These are phyloP conservation scores for Dissostichus mawsoni DNA, from an alignment of 2,113 vertebrate species.

Conservation along the genomic window DNA sequence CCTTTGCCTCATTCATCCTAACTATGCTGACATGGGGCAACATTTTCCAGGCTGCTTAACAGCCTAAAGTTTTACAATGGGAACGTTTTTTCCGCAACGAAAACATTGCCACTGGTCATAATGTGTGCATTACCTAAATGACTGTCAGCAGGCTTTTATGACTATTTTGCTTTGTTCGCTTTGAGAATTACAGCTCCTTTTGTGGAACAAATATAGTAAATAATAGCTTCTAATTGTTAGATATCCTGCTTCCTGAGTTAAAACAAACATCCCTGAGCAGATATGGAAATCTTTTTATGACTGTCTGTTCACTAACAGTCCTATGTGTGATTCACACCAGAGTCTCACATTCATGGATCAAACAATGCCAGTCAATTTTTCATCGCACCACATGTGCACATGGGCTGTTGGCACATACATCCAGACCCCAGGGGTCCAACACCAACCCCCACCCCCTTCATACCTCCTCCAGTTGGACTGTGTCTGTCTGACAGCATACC, in stretches of 20 bases:
- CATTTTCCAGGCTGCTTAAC: slow-evolving; percentile 70
- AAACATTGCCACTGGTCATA: slow-evolving; percentile 60
- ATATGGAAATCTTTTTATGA: slow-evolving; percentile 26
- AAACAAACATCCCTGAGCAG: slow-evolving; percentile 7
- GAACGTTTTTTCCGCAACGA: slow-evolving; percentile 66
- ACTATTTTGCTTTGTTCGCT: slow-evolving; percentile 21
- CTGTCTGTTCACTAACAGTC: slow-evolving; percentile 1
- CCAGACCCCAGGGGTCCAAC: slow-evolving; percentile 50
- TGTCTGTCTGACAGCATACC: slow-evolving; percentile 46
- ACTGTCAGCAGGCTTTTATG: slow-evolving; percentile 47
- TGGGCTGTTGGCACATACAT: slow-evolving; percentile 53
- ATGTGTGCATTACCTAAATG: slow-evolving; percentile 54
- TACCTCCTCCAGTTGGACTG: slow-evolving; percentile 50
- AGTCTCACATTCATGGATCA: slow-evolving; percentile 54
- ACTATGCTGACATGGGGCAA: slow-evolving; percentile 59
- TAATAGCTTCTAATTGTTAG: slow-evolving; percentile 1
- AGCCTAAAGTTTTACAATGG: slow-evolving; percentile 68
- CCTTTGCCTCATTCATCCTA: slow-evolving; percentile 55
- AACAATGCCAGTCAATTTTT: slow-evolving; percentile 61
- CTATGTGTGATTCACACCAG: slow-evolving; percentile 52
- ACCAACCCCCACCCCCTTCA: slow-evolving; percentile 30
- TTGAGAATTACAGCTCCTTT: slow-evolving; percentile 19
- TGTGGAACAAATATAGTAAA: background rate
- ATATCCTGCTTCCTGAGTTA: background rate
- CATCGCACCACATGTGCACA: slow-evolving; percentile 57